Evolutionary conservation across 2,113 vertebrate genomes (phyloP), one percentile per base, ranked within the genome.

Genomic region (Antechinus stuartii): DNA sequence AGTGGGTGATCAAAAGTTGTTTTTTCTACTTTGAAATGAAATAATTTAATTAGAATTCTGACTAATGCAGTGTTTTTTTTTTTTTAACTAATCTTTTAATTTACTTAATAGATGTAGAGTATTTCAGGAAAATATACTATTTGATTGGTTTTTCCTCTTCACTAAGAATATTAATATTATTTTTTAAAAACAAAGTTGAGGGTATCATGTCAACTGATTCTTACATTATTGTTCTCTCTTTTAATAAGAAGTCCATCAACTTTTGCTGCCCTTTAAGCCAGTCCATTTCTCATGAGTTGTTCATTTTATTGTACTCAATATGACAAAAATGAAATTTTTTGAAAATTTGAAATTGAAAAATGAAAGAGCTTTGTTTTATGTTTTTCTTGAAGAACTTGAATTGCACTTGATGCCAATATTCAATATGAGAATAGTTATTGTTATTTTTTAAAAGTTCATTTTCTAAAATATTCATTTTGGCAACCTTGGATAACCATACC

Each of bases 301-400:
- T 94, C 93, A 11, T 56, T 5, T 91, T 46, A 50, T 26, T 91
- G 8, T 3, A 54, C 53, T 96, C 93, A 94, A 54, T 95, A 52
- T 22, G 93, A 50, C 0, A 50, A 50, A 50, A 50, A 8, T 3
- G 50, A 50, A 50, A 50, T 42, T 42, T 42, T 42, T 42, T 42
- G 42, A 42, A 42, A 42, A 42, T 42, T 42, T 42, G 42, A 42
- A 42, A 42, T 42, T 3, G 50, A 50, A 50, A 50, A 24, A 6
- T 53, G 10, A 90, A 46, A 24, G 25, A 91, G 54, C 0, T 42
- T 84, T 46, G 54, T 61, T 92, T 76, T 93, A 46, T 46, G 54
- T 61, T 92, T 76, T 93, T 49, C 55, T 95, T 91, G 93, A 55
- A 92, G 8, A 56, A 3, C 8, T 24, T 9, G 26, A 53, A 46